Percentiles rank a stretch among this genome's conserved stretches.
phyloP scores from a whole-genome alignment of 2,113 vertebrate genomes.

The Stigmatopora nigra region DNA sequence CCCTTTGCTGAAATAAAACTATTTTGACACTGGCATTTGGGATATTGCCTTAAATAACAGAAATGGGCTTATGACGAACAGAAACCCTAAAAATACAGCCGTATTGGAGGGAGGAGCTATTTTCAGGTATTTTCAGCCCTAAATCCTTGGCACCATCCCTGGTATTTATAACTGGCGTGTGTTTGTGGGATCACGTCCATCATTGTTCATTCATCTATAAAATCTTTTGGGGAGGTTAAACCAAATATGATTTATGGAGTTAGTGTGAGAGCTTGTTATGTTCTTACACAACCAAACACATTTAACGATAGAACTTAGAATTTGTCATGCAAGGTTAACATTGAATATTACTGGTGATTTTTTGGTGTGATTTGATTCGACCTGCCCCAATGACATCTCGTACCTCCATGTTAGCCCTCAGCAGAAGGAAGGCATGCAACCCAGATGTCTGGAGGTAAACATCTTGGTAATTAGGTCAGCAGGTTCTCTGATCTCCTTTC shows the following conservation, averaged over 20 bases:
- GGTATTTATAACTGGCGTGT: neutral
- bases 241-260: neutral
- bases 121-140: neutral
- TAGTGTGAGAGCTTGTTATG: neutral
- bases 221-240: neutral
- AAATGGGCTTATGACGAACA: too few relatives aligned
- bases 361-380: constrained; percentile 5
- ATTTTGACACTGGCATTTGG: too few relatives aligned
- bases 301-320: neutral
- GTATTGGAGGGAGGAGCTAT: neutral
- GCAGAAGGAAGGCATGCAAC: constrained; percentile 19
- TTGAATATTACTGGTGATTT: neutral
- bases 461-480: constrained; percentile 47
- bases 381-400: constrained; percentile 17
- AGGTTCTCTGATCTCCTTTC: constrained; percentile 52
- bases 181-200: neutral
- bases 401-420: constrained; percentile 19
- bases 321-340: neutral
- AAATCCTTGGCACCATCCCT: neutral
- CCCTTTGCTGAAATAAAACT: too few relatives aligned
- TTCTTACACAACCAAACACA: neutral
- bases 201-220: neutral
- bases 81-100: too few relatives aligned
- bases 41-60: too few relatives aligned
- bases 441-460: constrained; percentile 57